Base-by-base conservation (phyloP, 2,888 invertebrate species). In the Anthoptus insignis region DNA sequence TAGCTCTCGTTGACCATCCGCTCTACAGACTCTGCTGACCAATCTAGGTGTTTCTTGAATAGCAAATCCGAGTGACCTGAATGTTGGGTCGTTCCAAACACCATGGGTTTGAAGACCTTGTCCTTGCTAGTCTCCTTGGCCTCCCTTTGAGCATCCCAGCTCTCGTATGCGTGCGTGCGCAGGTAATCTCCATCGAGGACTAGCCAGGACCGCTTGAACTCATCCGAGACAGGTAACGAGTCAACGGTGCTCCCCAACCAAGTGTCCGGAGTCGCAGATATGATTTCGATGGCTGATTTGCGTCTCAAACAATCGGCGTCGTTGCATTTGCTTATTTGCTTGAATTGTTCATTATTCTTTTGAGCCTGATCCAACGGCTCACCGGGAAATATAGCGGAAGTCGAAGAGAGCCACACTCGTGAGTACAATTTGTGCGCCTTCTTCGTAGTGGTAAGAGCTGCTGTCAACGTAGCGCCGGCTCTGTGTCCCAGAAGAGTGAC, bases 401-500 rank as follows among this genome's bases (percentile, higher is more conserved):
- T 95, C 2, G 97, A 97, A 0, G 97, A 96, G 1, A 97, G 94
- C 98, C 98, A 98, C 4, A 96, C 96, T 57, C 96, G 91, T 0
- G 96, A 91, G 78, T 97, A 98, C 4, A 97, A 89, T 52, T 95
- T 95, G 59, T 95, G 94, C 2, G 95, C 91, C 63, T 94, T 72
- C 83, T 89, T 11, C 91, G 94, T 82, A 70, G 96, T 87, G 78
- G 96, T 94, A 42, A 98, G 87, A 0, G 97, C 97, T 0, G 97
- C 96, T 0, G 97, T 96, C 13, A 98, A 86, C 0, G 98, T 98
- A 0, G 97, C 98, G 1, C 98, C 98, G 0, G 98, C 97, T 21
- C 97, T 94, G 80, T 98, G 97, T 0, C 98, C 98, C 76, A 98
- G 94, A 37, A 98, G 81, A 0, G 97, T 98, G 0, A 98, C 97